A percentile compares a stretch with the other conserved stretches of the same genome.
Evolutionary conservation across 2,797 vertebrate genomes (phyloP).

Genomic region (Hafferia zeledoni): DNA sequence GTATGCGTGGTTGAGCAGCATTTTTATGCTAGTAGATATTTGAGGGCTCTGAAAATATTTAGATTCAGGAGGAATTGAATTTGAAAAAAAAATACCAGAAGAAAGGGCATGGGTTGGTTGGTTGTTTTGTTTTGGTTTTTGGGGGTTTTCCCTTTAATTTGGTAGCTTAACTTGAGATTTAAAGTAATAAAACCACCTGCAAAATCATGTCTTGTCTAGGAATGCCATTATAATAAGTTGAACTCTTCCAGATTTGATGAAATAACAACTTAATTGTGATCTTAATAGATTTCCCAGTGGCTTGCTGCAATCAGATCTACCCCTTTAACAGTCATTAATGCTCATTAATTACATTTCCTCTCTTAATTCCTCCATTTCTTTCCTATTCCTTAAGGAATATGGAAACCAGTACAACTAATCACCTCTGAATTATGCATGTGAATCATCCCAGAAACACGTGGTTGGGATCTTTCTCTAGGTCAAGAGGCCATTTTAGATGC

Average conservation of each 20-base stretch:
- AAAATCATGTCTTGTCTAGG: background rate
- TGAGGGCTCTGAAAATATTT: slow-evolving; percentile 1
- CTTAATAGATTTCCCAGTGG: slow-evolving; percentile 22
- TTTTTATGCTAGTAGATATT: slow-evolving; percentile 36
- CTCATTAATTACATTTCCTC: slow-evolving; percentile 48
- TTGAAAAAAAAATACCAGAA: background rate
- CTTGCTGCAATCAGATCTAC: slow-evolving; percentile 12
- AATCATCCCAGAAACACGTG: slow-evolving; percentile 22
- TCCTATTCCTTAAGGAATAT: slow-evolving; percentile 27
- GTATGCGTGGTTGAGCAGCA: background rate
- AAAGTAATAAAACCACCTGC: slow-evolving; percentile 6
- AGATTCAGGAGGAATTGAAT: slow-evolving; percentile 20
- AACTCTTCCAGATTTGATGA: background rate
- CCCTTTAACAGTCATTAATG: slow-evolving; percentile 4
- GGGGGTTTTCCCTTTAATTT: background rate
- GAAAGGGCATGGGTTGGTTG: background rate
- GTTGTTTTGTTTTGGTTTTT: background rate
- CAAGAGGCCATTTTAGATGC: slow-evolving; percentile 43
- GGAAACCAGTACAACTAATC: slow-evolving; percentile 42
- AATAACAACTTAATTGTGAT: slow-evolving; percentile 34
- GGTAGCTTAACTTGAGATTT: slow-evolving; percentile 18
- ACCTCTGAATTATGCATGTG: slow-evolving; percentile 54
- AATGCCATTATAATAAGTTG: background rate
- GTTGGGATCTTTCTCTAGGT: slow-evolving; percentile 5
- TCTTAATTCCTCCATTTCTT: slow-evolving; percentile 52